A percentile compares a stretch with the other conserved stretches of the same genome.
phyloP scores from a whole-genome alignment of 2,797 vertebrate genomes.

The Leptodactylus fallax region DNA sequence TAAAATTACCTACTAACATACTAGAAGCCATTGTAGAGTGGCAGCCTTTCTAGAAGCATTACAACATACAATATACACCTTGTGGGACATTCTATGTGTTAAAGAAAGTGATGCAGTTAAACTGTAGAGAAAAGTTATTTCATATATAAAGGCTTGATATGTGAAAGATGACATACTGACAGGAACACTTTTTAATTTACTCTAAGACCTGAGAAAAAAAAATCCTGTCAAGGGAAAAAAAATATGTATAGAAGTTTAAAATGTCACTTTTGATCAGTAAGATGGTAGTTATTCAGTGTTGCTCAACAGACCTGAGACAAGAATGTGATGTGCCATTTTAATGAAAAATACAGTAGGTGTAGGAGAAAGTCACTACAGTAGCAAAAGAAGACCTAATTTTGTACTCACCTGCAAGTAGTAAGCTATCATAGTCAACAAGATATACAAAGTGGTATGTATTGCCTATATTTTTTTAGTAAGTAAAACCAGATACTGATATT shows the following conservation, averaged over 20 bases:
- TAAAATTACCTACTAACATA: neutral
- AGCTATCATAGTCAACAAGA: too few species aligned
- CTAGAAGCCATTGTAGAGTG: neutral
- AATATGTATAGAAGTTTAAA: slow-evolving; percentile 69
- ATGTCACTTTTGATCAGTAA: slow-evolving; percentile 73
- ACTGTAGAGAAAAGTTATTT: slow-evolving; percentile 25
- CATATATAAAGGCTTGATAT: slow-evolving; percentile 66
- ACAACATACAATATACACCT: neutral
- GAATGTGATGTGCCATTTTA: slow-evolving; percentile 25
- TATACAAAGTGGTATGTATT: too few species aligned
- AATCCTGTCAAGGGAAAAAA: slow-evolving; percentile 69
- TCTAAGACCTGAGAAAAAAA: slow-evolving; percentile 65
- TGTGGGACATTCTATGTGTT: neutral
- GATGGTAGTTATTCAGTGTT: slow-evolving; percentile 62
- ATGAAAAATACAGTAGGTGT: neutral
- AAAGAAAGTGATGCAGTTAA: neutral
- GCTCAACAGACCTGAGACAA: slow-evolving; percentile 28
- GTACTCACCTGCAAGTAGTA: too few species aligned
- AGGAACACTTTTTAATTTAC: slow-evolving; percentile 66
- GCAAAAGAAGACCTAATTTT: neutral
- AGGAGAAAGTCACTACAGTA: neutral
- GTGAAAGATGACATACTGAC: slow-evolving; percentile 69
- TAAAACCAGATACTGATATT: too few species aligned
- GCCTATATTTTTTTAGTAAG: too few species aligned
- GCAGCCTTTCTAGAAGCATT: neutral